Evolutionary conservation across 23 tunicate species (phyloP).

Genomic region (Aplidium turbinatum): DNA sequence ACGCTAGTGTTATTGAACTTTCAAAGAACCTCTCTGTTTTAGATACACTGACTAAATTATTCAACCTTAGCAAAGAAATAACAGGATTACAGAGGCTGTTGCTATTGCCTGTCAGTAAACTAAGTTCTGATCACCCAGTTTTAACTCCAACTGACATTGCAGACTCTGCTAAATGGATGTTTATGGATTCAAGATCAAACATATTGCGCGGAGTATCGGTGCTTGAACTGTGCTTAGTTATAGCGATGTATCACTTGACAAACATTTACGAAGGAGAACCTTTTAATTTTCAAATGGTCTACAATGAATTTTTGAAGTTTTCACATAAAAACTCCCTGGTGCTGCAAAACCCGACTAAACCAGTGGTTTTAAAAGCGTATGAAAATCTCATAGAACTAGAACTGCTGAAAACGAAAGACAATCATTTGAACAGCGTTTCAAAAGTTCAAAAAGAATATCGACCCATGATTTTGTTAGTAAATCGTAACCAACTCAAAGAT

Average conservation of each 20-base stretch:
- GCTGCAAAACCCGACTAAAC: conserved; percentile 59
- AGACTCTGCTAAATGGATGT: conserved; percentile 32
- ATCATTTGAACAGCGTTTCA: background rate
- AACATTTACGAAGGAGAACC: conserved; percentile 57
- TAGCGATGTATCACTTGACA: conserved; percentile 73
- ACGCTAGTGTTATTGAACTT: conserved; percentile 29
- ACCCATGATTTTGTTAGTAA: conserved; percentile 67
- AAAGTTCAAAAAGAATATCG: conserved; percentile 68
- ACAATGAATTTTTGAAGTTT: conserved; percentile 79
- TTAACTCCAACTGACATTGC: conserved; percentile 44
- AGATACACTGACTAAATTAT: conserved; percentile 43
- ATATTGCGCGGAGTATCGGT: conserved; percentile 67
- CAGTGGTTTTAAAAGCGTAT: conserved; percentile 70
- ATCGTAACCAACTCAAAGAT: conserved; percentile 48
- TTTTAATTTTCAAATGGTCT: conserved; percentile 88
- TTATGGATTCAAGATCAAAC: conserved; percentile 57
- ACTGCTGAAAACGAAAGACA: conserved; percentile 47
- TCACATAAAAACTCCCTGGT: conserved; percentile 69
- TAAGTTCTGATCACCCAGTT: conserved; percentile 19
- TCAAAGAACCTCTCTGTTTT: conserved; percentile 43
- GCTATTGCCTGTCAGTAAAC: conserved; percentile 24
- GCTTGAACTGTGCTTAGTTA: conserved; percentile 72
- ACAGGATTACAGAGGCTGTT: conserved; percentile 37
- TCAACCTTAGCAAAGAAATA: conserved; percentile 44
- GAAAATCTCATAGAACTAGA: conserved; percentile 79